Evolutionary conservation across 2,888 invertebrate genomes (phyloP), one percentile per base, ranked within the genome.

Genomic region (Oxycera nigricornis): DNA sequence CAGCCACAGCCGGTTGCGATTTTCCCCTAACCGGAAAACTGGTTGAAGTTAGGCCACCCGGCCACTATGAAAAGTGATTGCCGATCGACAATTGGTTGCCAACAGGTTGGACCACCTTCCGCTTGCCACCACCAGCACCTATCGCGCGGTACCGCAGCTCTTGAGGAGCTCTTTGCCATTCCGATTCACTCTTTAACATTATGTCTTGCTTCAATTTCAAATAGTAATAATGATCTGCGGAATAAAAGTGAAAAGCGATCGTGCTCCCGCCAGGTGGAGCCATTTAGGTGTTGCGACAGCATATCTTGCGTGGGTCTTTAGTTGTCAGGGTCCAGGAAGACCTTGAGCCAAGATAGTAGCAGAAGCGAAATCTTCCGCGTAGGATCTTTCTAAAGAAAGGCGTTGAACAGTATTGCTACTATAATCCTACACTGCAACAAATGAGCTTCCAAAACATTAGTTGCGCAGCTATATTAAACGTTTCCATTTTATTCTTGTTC

Each of bases 21-120:
- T 55, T 55, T 55, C 24, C 52, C 52, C 22, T 4, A 55, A 24
- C 52, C 52, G 52, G 52, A 55, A 55, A 55, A 55, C 52, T 55
- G 52, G 52, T 55, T 55, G 22, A 55, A 24, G 22, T 55, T 55
- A 22, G 52, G 20, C 52, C 52, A 55, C 22, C 24, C n/a, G 4
- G 22, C 52, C 52, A 9, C 22, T 24, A 55, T 22, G 52, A 55
- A 24, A 55, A 55, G 24, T 24, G 52, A 55, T 55, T 55, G 52
- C 52, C 22, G 24, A 55, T 55, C 7, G 52, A 2, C 46, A 46
- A 46, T 46, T 14, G 6, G 46, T 11, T 46, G 46, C 2, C 14
- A 46, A 46, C 46, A 46, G 14, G 46, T 46, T 46, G 46, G 11
- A 46, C 46, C 14, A 46, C 14, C 46, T 46, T 46, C 46, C 46